phyloP scores from a whole-genome alignment of 2,113 vertebrate genomes.

The Baryphthengus martii region DNA sequence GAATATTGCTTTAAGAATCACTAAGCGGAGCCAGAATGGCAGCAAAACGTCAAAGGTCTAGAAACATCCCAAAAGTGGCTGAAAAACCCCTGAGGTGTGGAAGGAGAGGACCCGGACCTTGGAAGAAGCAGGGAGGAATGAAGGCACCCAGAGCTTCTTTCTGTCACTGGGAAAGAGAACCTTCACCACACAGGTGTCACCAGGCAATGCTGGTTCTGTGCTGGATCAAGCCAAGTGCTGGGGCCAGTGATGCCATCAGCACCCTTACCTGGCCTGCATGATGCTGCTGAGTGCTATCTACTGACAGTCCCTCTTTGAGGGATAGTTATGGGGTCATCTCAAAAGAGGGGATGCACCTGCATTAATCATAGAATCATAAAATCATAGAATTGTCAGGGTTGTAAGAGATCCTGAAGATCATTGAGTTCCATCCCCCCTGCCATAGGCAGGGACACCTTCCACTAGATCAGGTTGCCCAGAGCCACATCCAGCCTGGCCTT shows the following conservation, averaged over 20 bases:
- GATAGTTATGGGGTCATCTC: fast-evolving
- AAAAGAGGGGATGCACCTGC: not conserved
- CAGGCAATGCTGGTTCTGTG: not conserved
- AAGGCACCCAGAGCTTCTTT: not conserved
- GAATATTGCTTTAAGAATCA: not conserved
- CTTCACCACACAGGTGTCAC: not conserved
- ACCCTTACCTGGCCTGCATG: fast-evolving
- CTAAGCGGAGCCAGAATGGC: not conserved
- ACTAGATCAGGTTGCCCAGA: too few relatives aligned
- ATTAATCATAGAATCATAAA: too few relatives aligned
- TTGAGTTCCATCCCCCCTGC: too few relatives aligned
- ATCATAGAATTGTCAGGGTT: too few relatives aligned
- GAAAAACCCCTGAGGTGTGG: not conserved
- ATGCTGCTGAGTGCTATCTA: not conserved
- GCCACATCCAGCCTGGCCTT: too few relatives aligned
- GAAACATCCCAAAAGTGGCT: not conserved
- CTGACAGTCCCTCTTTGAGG: fast-evolving
- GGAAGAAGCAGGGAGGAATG: not conserved
- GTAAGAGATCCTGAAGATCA: too few relatives aligned
- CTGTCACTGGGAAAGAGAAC: fast-evolving
- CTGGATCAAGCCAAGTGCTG: not conserved
- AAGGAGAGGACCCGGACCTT: not conserved
- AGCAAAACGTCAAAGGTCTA: not conserved
- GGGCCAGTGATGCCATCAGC: not conserved
- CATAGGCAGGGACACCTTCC: too few relatives aligned